Conservation (phyloP, 2,888 invertebrate genomes). For the Eledona agricola region DNA sequence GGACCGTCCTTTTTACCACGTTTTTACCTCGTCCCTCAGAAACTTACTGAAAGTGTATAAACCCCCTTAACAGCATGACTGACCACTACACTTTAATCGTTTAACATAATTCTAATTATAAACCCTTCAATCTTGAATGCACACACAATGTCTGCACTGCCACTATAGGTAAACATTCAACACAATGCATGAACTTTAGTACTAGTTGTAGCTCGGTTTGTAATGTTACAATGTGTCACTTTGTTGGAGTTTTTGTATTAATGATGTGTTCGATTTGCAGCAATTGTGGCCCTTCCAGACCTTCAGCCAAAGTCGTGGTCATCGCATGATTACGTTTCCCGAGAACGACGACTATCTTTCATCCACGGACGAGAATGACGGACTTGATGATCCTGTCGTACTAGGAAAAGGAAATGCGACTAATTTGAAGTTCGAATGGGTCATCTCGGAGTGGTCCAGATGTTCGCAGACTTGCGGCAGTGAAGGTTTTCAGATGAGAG, state of each 20-base stretch:
- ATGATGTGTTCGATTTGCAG: constrained; percentile 64
- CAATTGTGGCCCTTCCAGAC: constrained; percentile 86
- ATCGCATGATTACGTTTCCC: constrained; percentile 69
- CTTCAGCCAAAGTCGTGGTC: constrained; percentile 74
- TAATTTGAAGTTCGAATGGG: constrained; percentile 78
- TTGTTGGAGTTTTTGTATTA: constrained; percentile 1
- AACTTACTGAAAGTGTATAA: too few species aligned
- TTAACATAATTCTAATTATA: constrained; percentile 33
- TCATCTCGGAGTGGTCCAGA: constrained; percentile 83
- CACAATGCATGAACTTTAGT: too few species aligned
- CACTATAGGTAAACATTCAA: constrained; percentile 55
- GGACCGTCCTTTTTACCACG: too few species aligned
- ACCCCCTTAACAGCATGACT: too few species aligned
- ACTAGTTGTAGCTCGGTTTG: too few species aligned
- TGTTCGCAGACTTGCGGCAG: constrained; percentile 87
- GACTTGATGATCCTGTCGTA: too few species aligned
- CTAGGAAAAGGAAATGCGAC: constrained; percentile 60
- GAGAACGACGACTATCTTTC: constrained; percentile 43
- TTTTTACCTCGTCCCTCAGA: too few species aligned
- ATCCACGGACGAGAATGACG: too few species aligned
- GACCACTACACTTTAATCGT: too few species aligned
- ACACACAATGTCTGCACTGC: constrained; percentile 47
- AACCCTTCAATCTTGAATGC: constrained; percentile 41
- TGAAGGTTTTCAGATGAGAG: constrained; percentile 75
- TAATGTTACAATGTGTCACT: constrained; percentile 4